phyloP scores from a whole-genome alignment of 35 echinoderm and acorn worm species.

The Diadema setosum region DNA sequence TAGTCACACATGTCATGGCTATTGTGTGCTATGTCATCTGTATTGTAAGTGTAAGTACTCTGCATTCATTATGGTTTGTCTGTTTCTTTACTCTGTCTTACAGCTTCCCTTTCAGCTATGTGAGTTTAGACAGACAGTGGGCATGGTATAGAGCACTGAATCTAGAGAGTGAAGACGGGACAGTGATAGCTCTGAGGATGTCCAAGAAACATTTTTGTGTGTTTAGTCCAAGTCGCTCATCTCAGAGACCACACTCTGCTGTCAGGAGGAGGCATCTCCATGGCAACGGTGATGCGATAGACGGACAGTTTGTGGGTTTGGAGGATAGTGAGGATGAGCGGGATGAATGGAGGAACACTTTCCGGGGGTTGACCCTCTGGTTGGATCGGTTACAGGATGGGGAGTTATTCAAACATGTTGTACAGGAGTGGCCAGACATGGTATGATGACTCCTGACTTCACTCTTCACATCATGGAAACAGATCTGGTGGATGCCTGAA shows the following conservation, averaged over 20 bases:
- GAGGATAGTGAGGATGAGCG: neutral
- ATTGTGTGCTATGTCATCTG: too few species aligned
- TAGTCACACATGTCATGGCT: too few species aligned
- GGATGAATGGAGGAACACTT: neutral
- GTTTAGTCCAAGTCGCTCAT: neutral
- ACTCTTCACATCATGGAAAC: neutral
- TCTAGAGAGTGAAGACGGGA: neutral
- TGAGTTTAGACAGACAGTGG: neutral
- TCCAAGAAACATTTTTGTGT: constrained; percentile 21
- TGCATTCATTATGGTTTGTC: too few species aligned
- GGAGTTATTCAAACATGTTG: neutral
- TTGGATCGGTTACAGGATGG: constrained; percentile 33
- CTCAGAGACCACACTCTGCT: neutral
- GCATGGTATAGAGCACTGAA: neutral
- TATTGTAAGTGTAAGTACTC: too few species aligned
- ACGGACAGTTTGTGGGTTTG: constrained; percentile 5
- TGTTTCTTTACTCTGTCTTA: neutral
- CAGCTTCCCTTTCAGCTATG: neutral
- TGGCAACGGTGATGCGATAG: neutral
- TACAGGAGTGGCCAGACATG: constrained; percentile 3
- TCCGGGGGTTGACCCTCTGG: neutral
- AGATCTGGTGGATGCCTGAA: too few species aligned
- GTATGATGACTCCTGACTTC: neutral
- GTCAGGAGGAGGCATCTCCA: neutral
- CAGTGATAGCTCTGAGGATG: neutral